phyloP scores from a whole-genome alignment of 2,797 vertebrate species.

The Rhynchonycteris naso region DNA sequence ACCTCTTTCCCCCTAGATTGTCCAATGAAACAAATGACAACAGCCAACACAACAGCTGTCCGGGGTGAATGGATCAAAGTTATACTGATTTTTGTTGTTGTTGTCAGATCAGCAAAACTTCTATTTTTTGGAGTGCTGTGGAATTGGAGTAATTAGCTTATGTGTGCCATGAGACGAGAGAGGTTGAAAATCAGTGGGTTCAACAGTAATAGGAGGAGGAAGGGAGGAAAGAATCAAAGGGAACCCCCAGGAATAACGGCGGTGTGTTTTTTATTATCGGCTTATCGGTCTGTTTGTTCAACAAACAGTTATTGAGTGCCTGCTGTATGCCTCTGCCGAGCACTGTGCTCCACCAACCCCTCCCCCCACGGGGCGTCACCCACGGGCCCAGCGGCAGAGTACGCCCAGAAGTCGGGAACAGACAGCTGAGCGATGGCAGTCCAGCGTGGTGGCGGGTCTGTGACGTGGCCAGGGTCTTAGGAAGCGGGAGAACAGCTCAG shows the following conservation, averaged over 20 bases:
- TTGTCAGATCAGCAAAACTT: background rate
- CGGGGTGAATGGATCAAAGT: background rate
- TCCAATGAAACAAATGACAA: background rate
- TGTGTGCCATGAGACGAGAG: background rate
- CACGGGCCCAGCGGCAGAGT: no score
- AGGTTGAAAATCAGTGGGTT: background rate
- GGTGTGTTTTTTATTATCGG: background rate
- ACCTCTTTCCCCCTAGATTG: background rate
- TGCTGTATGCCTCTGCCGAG: background rate
- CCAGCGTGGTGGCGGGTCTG: no score
- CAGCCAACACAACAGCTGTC: background rate
- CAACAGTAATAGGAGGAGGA: background rate
- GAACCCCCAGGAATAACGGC: background rate
- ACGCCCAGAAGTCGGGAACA: background rate
- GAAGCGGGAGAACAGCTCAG: background rate
- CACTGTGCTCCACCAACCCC: rapidly evolving
- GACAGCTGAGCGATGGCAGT: no score
- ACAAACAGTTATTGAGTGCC: background rate
- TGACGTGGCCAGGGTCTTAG: background rate
- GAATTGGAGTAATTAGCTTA: background rate
- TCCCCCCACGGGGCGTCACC: background rate
- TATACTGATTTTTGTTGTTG: background rate
- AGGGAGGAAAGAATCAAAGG: background rate
- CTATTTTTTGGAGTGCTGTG: background rate
- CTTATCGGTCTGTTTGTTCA: background rate